Evolutionary conservation across 2,113 vertebrate genomes (phyloP).

Genomic region (Eonycteris spelaea): DNA sequence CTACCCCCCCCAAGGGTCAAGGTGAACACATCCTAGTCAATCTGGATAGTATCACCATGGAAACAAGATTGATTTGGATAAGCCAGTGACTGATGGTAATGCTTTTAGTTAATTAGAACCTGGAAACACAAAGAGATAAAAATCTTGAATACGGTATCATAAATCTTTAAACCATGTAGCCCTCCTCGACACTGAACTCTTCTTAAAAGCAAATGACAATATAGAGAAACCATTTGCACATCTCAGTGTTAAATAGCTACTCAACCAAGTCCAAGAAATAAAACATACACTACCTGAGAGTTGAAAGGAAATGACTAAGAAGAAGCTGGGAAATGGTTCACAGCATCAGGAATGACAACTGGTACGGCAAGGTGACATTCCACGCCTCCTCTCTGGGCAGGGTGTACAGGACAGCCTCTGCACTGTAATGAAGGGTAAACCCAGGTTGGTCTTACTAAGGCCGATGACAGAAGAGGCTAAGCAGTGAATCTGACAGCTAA

Average conservation of each 20-base stretch:
- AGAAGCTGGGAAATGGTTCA: conserved; percentile 28
- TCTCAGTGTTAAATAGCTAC: neutral
- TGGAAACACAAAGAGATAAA: neutral
- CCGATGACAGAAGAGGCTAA: neutral
- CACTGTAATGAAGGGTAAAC: neutral
- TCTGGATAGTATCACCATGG: neutral
- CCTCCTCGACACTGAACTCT: neutral
- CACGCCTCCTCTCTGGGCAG: conserved; percentile 26
- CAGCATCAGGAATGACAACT: neutral
- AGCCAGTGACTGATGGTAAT: neutral
- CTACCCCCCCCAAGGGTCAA: neutral
- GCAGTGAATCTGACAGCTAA: conserved; percentile 43
- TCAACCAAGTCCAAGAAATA: neutral
- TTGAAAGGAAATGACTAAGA: conserved; percentile 60
- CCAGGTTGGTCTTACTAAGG: neutral
- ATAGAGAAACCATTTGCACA: neutral
- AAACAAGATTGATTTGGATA: conserved; percentile 15
- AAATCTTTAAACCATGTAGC: neutral
- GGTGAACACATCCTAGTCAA: neutral
- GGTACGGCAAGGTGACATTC: neutral
- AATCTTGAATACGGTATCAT: neutral
- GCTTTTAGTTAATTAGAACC: neutral
- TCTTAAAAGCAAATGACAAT: neutral
- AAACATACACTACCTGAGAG: neutral
- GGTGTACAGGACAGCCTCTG: neutral